Conservation (phyloP, 37 sponge, comb jelly and placozoan species). For the Ephydatia muelleri region DNA sequence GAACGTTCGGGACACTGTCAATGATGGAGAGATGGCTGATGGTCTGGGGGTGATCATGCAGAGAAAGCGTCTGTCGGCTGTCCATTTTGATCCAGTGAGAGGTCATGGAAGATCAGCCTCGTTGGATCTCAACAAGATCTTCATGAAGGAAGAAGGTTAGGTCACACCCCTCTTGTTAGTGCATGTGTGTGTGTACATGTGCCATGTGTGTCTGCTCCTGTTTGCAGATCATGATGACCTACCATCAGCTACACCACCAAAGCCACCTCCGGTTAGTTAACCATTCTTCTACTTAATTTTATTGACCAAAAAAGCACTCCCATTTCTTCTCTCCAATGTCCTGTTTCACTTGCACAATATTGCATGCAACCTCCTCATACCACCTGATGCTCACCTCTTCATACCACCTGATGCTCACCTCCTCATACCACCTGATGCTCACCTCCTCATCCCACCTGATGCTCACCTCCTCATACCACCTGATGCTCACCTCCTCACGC, state of each 20-base stretch:
- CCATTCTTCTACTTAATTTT: background rate
- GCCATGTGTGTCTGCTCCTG: background rate
- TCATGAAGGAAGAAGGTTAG: background rate
- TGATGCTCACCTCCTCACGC: no score
- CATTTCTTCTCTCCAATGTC: no score
- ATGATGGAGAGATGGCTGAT: background rate
- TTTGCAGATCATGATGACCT: constrained; percentile 33
- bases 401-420: no score
- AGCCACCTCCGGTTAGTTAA: constrained; percentile 64
- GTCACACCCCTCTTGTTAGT: background rate
- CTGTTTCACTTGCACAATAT: no score
- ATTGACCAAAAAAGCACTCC: no score
- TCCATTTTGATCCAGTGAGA: background rate
- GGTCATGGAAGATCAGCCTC: constrained; percentile 61
- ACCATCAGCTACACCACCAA: constrained; percentile 66
- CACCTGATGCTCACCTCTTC: no score
- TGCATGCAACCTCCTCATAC: no score
- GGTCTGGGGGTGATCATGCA: background rate
- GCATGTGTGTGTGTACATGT: constrained; percentile 10
- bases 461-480: no score
- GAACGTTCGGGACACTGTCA: background rate
- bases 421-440: no score
- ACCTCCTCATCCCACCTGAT: no score
- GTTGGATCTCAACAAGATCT: constrained; percentile 72
- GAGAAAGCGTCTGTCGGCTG: background rate